phyloP scores from a whole-genome alignment of 2,888 invertebrate species.

The Acanthosoma haemorrhoidale region DNA sequence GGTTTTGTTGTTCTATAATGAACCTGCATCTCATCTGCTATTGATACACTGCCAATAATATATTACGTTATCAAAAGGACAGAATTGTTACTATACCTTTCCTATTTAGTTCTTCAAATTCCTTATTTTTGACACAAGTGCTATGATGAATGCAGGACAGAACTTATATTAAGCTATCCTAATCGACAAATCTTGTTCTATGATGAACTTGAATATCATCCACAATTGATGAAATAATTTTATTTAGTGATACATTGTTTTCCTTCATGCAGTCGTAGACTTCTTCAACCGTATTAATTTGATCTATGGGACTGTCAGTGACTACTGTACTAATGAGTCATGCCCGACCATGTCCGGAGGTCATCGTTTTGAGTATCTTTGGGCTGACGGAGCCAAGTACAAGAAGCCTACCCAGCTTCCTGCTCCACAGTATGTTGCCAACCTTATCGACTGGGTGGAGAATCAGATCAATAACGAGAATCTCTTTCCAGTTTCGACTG shows the following conservation, averaged over 20 bases:
- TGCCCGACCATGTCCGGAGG: slow-evolving; percentile 91
- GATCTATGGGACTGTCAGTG: slow-evolving; percentile 82
- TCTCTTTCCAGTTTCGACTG: slow-evolving; percentile 75
- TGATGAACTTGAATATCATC: background rate
- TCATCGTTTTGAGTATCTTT: slow-evolving; percentile 80
- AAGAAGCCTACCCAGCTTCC: slow-evolving; percentile 74
- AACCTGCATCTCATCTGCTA: no score
- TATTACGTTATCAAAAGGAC: no score
- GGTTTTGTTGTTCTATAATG: no score
- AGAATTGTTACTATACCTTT: no score
- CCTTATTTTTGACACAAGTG: no score
- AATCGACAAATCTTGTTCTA: no score
- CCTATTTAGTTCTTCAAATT: no score
- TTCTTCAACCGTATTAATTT: slow-evolving; percentile 91
- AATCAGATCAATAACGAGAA: slow-evolving; percentile 81
- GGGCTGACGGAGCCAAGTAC: slow-evolving; percentile 77
- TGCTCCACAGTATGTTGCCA: slow-evolving; percentile 74
- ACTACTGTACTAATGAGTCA: slow-evolving; percentile 73
- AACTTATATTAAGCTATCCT: no score
- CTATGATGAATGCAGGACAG: no score
- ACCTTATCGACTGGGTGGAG: slow-evolving; percentile 90
- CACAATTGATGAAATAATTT: background rate
- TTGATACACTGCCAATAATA: no score
- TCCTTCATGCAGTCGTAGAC: slow-evolving; percentile 68
- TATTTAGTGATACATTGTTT: background rate